phyloP scores from a whole-genome alignment of 1,140 invertebrate species.

The Scaptomyza graminum region DNA sequence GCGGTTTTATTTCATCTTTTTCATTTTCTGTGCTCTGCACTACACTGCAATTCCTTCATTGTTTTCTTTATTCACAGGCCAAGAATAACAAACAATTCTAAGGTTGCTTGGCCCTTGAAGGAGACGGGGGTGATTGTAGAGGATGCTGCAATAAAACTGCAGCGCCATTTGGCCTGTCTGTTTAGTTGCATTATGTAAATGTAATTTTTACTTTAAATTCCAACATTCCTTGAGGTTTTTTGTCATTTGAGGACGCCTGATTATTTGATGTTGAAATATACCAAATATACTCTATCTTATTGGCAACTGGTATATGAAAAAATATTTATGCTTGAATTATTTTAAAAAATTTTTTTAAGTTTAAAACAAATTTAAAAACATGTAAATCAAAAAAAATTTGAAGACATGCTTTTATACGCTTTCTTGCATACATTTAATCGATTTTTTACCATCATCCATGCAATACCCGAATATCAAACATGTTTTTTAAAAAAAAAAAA shows the following conservation, averaged over 20 bases:
- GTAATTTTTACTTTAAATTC: slow-evolving; percentile 55
- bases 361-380: too few relatives aligned
- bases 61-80: slow-evolving; percentile 58
- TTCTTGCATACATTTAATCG: too few relatives aligned
- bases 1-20: slow-evolving; percentile 74
- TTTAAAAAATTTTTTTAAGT: too few relatives aligned
- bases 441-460: too few relatives aligned
- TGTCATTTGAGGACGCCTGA: background rate
- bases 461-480: too few relatives aligned
- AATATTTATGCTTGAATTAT: too few relatives aligned
- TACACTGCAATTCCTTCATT: slow-evolving; percentile 52
- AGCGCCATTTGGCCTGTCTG: slow-evolving; percentile 55
- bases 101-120: slow-evolving; percentile 5
- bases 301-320: too few relatives aligned
- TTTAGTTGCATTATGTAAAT: slow-evolving; percentile 78
- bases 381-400: too few relatives aligned
- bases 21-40: slow-evolving; percentile 46
- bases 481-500: too few relatives aligned
- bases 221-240: background rate
- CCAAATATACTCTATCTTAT: background rate
- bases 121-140: background rate
- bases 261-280: background rate
- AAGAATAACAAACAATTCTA: slow-evolving; percentile 59
- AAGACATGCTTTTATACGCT: too few relatives aligned
- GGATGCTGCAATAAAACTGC: slow-evolving; percentile 5